phyloP scores from a whole-genome alignment of 1,140 invertebrate species.

The Laodelphax striatellus region DNA sequence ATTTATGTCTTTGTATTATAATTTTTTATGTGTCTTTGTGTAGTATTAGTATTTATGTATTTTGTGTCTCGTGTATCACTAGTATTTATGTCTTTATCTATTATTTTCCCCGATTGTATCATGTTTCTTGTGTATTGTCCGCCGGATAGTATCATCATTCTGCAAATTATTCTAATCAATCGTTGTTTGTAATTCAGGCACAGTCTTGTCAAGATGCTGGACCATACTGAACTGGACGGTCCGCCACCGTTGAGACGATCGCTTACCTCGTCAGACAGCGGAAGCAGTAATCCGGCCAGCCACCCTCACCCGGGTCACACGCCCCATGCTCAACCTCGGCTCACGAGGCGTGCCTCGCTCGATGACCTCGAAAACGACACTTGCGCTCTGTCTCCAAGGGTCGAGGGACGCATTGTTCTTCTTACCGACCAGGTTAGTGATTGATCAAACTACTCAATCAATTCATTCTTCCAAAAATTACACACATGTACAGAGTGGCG shows the following conservation, averaged over 20 bases:
- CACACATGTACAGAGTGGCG: no score
- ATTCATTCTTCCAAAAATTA: background rate
- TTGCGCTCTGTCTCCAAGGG: slow-evolving; percentile 58
- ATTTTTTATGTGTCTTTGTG: no score
- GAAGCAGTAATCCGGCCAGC: no score
- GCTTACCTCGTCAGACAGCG: slow-evolving; percentile 19
- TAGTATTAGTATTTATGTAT: no score
- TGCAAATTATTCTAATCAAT: background rate
- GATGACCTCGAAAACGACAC: slow-evolving; percentile 65
- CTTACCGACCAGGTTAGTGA: slow-evolving; percentile 38
- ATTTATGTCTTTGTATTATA: no score
- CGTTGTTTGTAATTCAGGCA: slow-evolving; percentile 36
- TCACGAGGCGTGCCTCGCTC: slow-evolving; percentile 55
- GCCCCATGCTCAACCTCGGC: slow-evolving; percentile 27
- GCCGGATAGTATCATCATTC: no score
- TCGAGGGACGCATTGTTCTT: slow-evolving; percentile 64
- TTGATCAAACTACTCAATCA: no score
- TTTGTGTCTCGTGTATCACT: no score
- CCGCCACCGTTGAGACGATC: slow-evolving; percentile 46
- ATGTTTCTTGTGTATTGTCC: no score
- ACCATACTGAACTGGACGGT: slow-evolving; percentile 51
- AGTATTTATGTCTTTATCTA: no score
- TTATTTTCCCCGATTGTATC: no score
- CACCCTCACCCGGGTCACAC: slow-evolving; percentile 10
- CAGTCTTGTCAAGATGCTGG: slow-evolving; percentile 62